Conservation (phyloP, 2,888 invertebrate species). For the Caenorhabditis uteleia region DNA sequence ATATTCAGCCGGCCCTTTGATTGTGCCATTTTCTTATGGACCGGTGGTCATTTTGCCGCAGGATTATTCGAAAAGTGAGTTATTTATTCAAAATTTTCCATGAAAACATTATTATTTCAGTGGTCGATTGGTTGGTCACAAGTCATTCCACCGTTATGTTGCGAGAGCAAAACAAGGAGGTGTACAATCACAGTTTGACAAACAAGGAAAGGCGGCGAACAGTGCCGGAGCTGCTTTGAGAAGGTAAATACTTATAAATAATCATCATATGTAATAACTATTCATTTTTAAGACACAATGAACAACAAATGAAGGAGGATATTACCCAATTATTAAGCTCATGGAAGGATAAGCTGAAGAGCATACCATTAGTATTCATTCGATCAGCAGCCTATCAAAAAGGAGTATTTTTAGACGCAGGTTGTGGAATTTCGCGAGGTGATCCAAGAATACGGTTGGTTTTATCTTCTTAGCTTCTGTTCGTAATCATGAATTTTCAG, state of each 20-base stretch:
- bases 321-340: conserved; percentile 26
- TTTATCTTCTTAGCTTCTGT: not conserved
- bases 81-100: conserved; percentile 1
- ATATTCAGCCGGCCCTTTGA: conserved; percentile 45
- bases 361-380: conserved; percentile 78
- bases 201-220: conserved; percentile 41
- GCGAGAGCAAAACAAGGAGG: conserved; percentile 80
- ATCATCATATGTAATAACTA: no score
- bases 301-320: conserved; percentile 46
- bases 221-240: conserved; percentile 52
- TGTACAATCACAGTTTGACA: conserved; percentile 48
- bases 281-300: conserved; percentile 42
- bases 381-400: conserved; percentile 80
- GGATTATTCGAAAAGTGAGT: conserved; percentile 75
- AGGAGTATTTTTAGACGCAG: conserved; percentile 79
- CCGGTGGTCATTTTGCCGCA: conserved; percentile 84
- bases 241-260: conserved; percentile 22
- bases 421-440: conserved; percentile 76
- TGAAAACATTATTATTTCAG: conserved; percentile 21
- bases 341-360: conserved; percentile 53
- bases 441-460: conserved; percentile 43
- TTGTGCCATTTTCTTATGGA: conserved; percentile 80
- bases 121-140: conserved; percentile 75
- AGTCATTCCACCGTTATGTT: conserved; percentile 86
- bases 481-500: conserved; percentile 5